These are phyloP conservation scores for Sebastes reedi DNA, from an alignment of 2,797 vertebrate species.

Conservation along the genomic window DNA sequence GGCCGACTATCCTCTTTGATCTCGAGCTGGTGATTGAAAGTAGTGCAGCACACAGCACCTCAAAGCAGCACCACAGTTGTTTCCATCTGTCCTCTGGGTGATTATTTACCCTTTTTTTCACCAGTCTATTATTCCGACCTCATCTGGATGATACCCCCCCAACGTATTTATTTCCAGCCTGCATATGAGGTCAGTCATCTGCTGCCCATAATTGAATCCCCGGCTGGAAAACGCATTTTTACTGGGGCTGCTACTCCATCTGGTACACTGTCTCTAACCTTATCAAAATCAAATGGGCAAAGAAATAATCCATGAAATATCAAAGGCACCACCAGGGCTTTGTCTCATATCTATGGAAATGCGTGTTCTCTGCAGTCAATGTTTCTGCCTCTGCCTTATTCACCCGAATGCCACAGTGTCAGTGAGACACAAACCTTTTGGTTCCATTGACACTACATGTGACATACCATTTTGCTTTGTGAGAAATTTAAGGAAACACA, in stretches of 20 bases:
- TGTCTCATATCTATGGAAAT: conserved; percentile 75
- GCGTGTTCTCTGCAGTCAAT: conserved; percentile 44
- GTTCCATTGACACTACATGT: background rate
- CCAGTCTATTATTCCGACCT: conserved; percentile 38
- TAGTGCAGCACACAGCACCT: background rate
- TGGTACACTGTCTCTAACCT: conserved; percentile 60
- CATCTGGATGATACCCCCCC: conserved; percentile 38
- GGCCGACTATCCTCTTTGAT: conserved; percentile 10
- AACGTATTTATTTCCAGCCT: conserved; percentile 53
- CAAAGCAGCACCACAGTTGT: background rate
- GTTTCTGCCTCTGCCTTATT: conserved; percentile 19
- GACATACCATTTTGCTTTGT: background rate
- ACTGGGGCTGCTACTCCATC: conserved; percentile 50
- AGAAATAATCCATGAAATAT: conserved; percentile 64
- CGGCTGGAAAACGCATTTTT: conserved; percentile 50
- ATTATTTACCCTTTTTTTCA: conserved; percentile 34
- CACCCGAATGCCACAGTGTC: conserved; percentile 10
- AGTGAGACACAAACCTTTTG: background rate
- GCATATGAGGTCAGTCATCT: conserved; percentile 62
- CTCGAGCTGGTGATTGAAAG: conserved; percentile 15
- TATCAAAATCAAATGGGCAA: conserved; percentile 66
- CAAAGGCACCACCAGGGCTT: conserved; percentile 45
- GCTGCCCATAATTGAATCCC: conserved; percentile 63
- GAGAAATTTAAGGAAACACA: background rate
- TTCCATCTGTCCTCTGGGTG: conserved; percentile 15